Conservation (phyloP, 2,888 invertebrate species). For the Campopleginae sp. region DNA sequence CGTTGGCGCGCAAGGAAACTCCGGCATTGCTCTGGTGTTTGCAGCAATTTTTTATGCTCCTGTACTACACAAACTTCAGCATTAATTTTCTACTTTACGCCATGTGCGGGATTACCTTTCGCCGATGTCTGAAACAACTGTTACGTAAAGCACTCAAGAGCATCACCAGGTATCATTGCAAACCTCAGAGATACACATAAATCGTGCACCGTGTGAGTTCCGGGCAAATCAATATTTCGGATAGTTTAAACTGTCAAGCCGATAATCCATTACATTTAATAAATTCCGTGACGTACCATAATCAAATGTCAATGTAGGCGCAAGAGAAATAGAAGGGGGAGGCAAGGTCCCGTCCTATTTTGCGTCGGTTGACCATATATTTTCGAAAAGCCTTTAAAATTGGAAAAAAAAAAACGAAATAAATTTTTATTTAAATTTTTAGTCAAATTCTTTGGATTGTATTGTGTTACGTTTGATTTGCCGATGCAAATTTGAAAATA, state of each 20-base stretch:
- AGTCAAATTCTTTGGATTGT: too few relatives aligned
- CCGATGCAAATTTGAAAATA: too few relatives aligned
- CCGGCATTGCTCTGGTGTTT: slow-evolving; percentile 85
- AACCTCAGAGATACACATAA: slow-evolving; percentile 79
- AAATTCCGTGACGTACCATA: not conserved
- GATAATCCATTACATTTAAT: not conserved
- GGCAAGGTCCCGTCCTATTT: not conserved
- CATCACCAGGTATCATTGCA: slow-evolving; percentile 82
- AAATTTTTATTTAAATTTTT: too few relatives aligned
- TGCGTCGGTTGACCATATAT: too few relatives aligned
- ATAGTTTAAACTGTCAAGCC: not conserved
- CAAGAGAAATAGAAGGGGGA: not conserved
- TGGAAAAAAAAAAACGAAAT: too few relatives aligned
- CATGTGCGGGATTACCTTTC: slow-evolving; percentile 87
- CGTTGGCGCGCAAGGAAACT: slow-evolving; percentile 83
- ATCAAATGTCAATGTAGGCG: not conserved
- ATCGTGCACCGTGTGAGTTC: slow-evolving; percentile 34
- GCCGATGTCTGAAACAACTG: slow-evolving; percentile 85
- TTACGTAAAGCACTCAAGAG: slow-evolving; percentile 84
- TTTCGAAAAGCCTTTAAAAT: too few relatives aligned
- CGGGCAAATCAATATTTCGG: not conserved
- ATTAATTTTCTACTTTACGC: slow-evolving; percentile 88
- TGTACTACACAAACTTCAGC: slow-evolving; percentile 89
- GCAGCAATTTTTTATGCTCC: slow-evolving; percentile 87
- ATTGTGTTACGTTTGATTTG: too few relatives aligned